Percentiles rank a stretch among this genome's conserved stretches.
These are phyloP conservation scores for Thrips palmi DNA, from an alignment of 1,140 invertebrate species.

Conservation along the genomic window DNA sequence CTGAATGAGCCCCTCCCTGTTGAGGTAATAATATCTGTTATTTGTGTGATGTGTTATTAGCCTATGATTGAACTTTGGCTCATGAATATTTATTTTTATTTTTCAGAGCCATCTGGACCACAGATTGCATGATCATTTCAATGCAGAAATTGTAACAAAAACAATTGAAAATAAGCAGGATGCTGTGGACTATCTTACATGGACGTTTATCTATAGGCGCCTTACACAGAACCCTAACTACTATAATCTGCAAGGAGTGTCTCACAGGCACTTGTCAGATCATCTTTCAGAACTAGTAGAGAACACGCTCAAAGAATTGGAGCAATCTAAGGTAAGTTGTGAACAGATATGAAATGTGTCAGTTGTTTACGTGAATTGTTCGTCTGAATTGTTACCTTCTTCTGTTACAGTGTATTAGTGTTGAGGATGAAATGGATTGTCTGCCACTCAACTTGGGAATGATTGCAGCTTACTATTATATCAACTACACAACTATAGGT, in stretches of 20 bases:
- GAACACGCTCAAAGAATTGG: constrained; percentile 83
- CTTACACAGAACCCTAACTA: constrained; percentile 99
- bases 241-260: constrained; percentile 93
- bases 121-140: constrained; percentile 96
- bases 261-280: constrained; percentile 93
- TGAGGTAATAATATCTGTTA: constrained; percentile 37
- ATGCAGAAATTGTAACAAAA: constrained; percentile 98
- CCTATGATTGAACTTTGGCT: constrained; percentile 6
- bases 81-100: constrained; percentile 11
- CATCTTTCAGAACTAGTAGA: constrained; percentile 97
- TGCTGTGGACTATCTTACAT: constrained; percentile 97
- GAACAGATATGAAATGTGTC: not conserved
- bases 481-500: constrained; percentile 98
- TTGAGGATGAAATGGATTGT: constrained; percentile 97
- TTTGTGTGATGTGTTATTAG: constrained; percentile 4
- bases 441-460: constrained; percentile 94
- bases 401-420: constrained; percentile 60
- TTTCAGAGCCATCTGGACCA: constrained; percentile 83
- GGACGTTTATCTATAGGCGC: constrained; percentile 94
- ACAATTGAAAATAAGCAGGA: constrained; percentile 99
- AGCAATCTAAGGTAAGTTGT: constrained; percentile 74
- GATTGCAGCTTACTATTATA: constrained; percentile 99
- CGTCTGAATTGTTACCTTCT: constrained; percentile 1
- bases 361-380: not conserved
- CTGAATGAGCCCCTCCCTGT: constrained; percentile 93